These are phyloP conservation scores for Tetrao urogallus DNA, from an alignment of 2,113 vertebrate species.

Conservation along the genomic window DNA sequence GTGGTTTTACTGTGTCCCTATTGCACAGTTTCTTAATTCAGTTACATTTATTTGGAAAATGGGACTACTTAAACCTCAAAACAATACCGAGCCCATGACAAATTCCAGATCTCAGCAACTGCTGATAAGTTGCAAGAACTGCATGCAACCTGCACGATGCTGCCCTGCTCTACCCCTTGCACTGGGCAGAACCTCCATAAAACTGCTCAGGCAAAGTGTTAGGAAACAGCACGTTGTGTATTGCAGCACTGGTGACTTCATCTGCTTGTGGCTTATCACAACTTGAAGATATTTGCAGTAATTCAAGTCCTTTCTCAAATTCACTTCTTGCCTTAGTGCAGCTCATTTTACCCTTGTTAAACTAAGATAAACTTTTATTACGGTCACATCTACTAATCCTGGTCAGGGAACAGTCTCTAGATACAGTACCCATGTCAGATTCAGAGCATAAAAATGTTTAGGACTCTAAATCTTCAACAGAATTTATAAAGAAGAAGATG, in stretches of 20 bases:
- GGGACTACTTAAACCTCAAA: not conserved
- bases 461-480: not conserved
- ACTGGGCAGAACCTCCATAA: not conserved
- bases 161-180: not conserved
- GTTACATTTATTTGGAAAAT: not conserved
- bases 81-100: fast-evolving
- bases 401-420: not conserved
- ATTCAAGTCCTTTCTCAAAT: not conserved
- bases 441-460: not conserved
- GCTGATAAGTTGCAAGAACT: not conserved
- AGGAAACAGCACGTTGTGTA: not conserved
- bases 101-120: not conserved
- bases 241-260: not conserved
- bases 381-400: not conserved
- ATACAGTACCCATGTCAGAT: not conserved
- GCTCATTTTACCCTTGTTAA: not conserved
- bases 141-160: no score
- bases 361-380: not conserved
- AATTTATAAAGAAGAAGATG: not conserved
- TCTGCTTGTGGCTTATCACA: not conserved
- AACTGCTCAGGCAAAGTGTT: not conserved
- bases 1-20: not conserved
- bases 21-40: not conserved
- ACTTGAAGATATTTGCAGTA: not conserved
- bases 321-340: not conserved